Evolutionary conservation across 2,888 invertebrate species (phyloP).

Genomic region (Orchestes rusci): DNA sequence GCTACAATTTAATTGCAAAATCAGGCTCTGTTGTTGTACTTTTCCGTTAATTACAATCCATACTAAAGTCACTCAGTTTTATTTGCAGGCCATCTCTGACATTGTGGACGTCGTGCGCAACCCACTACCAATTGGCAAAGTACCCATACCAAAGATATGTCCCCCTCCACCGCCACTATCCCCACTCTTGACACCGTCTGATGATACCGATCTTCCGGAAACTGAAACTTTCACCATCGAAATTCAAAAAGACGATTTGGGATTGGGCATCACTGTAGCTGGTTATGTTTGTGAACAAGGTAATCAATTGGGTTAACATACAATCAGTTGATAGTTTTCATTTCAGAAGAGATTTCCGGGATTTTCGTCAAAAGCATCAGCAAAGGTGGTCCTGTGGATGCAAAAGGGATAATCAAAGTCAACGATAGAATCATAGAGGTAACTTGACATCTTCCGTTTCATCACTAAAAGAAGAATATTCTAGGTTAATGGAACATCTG

Average conservation of each 20-base stretch:
- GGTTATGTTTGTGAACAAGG: conserved; percentile 95
- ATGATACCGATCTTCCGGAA: conserved; percentile 57
- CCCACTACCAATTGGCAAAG: conserved; percentile 46
- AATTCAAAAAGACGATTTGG: conserved; percentile 77
- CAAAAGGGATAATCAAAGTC: conserved; percentile 83
- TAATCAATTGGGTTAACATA: too few relatives aligned
- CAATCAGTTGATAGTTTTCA: too few relatives aligned
- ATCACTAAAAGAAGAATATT: conserved; percentile 7
- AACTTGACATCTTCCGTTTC: conserved; percentile 24
- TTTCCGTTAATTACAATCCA: too few relatives aligned
- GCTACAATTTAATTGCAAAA: too few relatives aligned
- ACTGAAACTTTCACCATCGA: conserved; percentile 87
- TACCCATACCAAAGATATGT: conserved; percentile 25
- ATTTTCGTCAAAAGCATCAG: conserved; percentile 99
- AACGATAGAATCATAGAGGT: conserved; percentile 95
- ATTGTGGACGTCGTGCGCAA: conserved; percentile 61
- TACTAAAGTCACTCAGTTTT: too few relatives aligned
- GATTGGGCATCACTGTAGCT: conserved; percentile 91
- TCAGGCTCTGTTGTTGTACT: too few relatives aligned
- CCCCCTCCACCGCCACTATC: conserved; percentile 40
- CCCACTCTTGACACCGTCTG: conserved; percentile 38
- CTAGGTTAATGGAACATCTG: conserved; percentile 75
- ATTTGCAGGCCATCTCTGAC: conserved; percentile 51
- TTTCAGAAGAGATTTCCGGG: conserved; percentile 92
- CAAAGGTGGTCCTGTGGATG: conserved; percentile 91